Evolutionary conservation across 1,140 invertebrate species (phyloP).

Genomic region (Oncopeltus fasciatus): DNA sequence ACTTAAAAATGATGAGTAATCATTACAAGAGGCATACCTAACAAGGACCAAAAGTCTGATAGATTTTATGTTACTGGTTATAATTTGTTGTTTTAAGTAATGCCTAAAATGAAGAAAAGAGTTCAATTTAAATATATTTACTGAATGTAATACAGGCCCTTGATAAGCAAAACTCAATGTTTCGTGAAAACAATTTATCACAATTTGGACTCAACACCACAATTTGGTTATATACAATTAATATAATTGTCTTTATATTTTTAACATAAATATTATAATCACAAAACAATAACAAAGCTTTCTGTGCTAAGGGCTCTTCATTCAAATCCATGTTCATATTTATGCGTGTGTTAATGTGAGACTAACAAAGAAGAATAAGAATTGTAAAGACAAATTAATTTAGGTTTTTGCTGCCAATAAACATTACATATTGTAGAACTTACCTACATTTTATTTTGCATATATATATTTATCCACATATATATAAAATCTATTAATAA

Average conservation of each 20-base stretch:
- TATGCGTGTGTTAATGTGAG: not conserved
- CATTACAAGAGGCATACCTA: too few relatives aligned
- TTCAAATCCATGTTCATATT: not conserved
- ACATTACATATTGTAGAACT: too few relatives aligned
- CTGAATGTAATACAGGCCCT: too few relatives aligned
- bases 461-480: not conserved
- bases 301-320: not conserved
- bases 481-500: conserved; percentile 9
- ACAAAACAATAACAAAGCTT: conserved; percentile 6
- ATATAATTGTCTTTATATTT: not conserved
- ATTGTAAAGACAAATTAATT: not conserved
- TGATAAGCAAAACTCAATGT: too few relatives aligned
- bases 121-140: too few relatives aligned
- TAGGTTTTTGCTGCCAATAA: not conserved
- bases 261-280: conserved; percentile 1
- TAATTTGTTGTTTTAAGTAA: too few relatives aligned
- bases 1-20: too few relatives aligned
- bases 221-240: not conserved
- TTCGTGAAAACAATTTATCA: too few relatives aligned
- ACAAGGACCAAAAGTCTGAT: too few relatives aligned
- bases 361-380: not conserved
- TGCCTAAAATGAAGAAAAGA: too few relatives aligned
- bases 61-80: too few relatives aligned
- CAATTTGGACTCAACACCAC: too few relatives aligned
- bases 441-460: not conserved